phyloP scores from a whole-genome alignment of 2,888 invertebrate species.

The Caenorhabditis sp. region DNA sequence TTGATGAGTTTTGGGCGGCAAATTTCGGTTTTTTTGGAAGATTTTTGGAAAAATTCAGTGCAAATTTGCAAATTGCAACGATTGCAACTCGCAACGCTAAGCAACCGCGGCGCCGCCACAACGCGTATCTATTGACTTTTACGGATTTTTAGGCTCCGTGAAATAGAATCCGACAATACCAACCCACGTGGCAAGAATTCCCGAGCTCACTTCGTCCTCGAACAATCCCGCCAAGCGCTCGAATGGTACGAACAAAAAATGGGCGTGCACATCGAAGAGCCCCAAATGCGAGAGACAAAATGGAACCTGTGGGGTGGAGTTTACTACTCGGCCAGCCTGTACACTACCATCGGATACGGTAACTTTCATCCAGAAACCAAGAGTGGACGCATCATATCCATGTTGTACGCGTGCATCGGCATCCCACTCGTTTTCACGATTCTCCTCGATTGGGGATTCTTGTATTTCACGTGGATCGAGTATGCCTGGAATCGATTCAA shows the following conservation, averaged over 20 bases:
- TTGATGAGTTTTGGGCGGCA: slow-evolving; percentile 10
- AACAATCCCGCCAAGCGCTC: slow-evolving; percentile 64
- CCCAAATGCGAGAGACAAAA: slow-evolving; percentile 68
- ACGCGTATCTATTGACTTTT: too few relatives aligned
- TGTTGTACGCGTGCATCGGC: slow-evolving; percentile 75
- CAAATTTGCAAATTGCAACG: too few relatives aligned
- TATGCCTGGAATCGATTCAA: slow-evolving; percentile 74
- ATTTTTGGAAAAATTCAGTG: too few relatives aligned
- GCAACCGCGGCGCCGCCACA: too few relatives aligned
- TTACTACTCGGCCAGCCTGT: slow-evolving; percentile 76
- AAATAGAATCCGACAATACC: slow-evolving; percentile 63
- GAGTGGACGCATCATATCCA: slow-evolving; percentile 74
- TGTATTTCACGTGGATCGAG: slow-evolving; percentile 77
- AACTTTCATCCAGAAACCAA: slow-evolving; percentile 73
- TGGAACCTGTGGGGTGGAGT: slow-evolving; percentile 78
- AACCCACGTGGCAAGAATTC: slow-evolving; percentile 48
- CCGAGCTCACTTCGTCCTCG: slow-evolving; percentile 53
- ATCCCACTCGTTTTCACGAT: slow-evolving; percentile 76
- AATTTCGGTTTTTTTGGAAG: not conserved
- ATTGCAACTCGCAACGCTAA: too few relatives aligned
- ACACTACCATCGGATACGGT: slow-evolving; percentile 78
- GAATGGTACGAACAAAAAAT: slow-evolving; percentile 74
- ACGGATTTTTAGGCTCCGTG: slow-evolving; percentile 67
- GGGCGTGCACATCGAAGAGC: slow-evolving; percentile 65
- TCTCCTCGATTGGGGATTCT: slow-evolving; percentile 76